phyloP scores from a whole-genome alignment of 2,113 vertebrate genomes.

The Verasper variegatus region DNA sequence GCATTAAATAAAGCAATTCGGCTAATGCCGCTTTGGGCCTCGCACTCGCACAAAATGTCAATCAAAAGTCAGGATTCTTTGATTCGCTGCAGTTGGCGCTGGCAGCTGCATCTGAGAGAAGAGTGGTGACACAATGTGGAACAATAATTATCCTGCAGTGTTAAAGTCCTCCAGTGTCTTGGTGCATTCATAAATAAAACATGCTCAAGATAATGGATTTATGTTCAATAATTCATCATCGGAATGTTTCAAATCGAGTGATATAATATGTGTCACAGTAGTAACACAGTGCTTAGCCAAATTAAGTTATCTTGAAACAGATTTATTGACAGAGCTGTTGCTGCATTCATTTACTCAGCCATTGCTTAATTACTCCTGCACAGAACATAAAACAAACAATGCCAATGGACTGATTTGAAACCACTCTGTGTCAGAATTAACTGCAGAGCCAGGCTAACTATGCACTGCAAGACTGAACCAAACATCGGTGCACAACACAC shows the following conservation, averaged over 20 bases:
- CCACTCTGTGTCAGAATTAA: slow-evolving; percentile 71
- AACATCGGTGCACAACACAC: slow-evolving; percentile 33
- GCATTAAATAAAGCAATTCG: slow-evolving; percentile 81
- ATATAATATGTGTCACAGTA: slow-evolving; percentile 79
- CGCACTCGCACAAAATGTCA: slow-evolving; percentile 74
- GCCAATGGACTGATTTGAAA: slow-evolving; percentile 70
- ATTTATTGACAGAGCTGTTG: slow-evolving; percentile 76
- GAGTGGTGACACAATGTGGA: slow-evolving; percentile 80
- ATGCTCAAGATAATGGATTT: slow-evolving; percentile 84
- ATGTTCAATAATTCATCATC: slow-evolving; percentile 85
- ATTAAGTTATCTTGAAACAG: slow-evolving; percentile 82
- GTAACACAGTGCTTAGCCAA: slow-evolving; percentile 83
- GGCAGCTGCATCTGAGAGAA: slow-evolving; percentile 71
- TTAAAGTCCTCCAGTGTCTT: slow-evolving; percentile 80
- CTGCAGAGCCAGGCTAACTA: slow-evolving; percentile 49
- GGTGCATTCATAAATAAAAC: slow-evolving; percentile 84
- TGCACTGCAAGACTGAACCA: slow-evolving; percentile 17
- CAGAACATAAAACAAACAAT: slow-evolving; percentile 74
- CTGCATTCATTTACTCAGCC: slow-evolving; percentile 74
- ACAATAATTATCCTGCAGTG: slow-evolving; percentile 79
- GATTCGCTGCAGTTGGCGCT: slow-evolving; percentile 75
- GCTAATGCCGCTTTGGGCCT: slow-evolving; percentile 76
- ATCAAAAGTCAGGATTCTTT: slow-evolving; percentile 73
- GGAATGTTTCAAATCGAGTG: slow-evolving; percentile 78
- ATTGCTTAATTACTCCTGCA: slow-evolving; percentile 75